A percentile compares a stretch with the other conserved stretches of the same genome.
Conservation (phyloP, 2,113 vertebrate species). For the Aptenodytes forsteri region DNA sequence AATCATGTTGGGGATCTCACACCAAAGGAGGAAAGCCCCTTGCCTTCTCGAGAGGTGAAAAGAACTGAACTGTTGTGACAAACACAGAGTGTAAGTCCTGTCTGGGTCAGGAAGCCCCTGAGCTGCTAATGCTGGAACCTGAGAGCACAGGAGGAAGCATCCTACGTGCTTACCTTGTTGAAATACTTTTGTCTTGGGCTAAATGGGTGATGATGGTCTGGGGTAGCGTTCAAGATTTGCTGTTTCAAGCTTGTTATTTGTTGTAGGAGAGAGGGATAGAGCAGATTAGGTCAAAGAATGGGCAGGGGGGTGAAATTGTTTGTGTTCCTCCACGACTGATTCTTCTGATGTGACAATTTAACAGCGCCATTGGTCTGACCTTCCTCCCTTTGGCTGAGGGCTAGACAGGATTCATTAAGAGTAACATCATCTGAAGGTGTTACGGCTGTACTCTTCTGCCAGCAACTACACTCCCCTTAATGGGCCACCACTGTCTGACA, state of each 20-base stretch:
- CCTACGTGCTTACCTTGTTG: neutral
- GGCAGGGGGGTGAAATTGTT: neutral
- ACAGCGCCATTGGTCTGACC: neutral
- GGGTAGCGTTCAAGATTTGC: neutral
- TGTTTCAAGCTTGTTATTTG: neutral
- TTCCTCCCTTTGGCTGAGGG: neutral
- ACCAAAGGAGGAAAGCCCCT: neutral
- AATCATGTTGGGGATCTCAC: accelerated
- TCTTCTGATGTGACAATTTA: neutral
- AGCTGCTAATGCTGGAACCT: neutral
- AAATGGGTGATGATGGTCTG: neutral
- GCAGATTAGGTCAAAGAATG: neutral
- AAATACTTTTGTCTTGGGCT: neutral
- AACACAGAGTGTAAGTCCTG: accelerated
- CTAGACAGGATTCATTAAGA: neutral
- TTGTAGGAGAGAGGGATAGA: neutral
- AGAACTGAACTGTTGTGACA: neutral
- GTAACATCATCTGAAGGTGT: neutral
- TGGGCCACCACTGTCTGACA: neutral
- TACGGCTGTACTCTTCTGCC: neutral
- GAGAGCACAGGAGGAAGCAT: neutral
- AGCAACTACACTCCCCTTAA: neutral
- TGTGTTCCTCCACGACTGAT: neutral
- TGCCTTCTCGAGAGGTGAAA: neutral
- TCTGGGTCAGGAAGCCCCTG: too few species aligned